Conservation (phyloP, 2,113 vertebrate species). For the Cyanocitta stelleri region DNA sequence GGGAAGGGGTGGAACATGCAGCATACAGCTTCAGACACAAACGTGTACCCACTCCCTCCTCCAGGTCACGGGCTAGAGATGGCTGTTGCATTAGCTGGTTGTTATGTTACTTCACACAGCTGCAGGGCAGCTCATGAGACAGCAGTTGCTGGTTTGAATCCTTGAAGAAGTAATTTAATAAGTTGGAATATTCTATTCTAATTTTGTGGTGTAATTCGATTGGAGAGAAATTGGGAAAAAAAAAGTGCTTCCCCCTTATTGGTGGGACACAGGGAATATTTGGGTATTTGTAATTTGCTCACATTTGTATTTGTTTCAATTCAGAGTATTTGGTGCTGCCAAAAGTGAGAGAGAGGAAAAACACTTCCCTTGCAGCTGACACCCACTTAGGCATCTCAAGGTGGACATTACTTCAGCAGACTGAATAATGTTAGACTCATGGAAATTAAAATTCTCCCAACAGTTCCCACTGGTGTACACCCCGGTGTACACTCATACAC, state of each 20-base stretch:
- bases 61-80: background rate
- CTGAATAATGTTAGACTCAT: background rate
- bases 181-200: background rate
- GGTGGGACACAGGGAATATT: background rate
- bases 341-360: background rate
- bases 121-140: background rate
- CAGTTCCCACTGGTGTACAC: background rate
- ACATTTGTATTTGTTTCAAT: background rate
- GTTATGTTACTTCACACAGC: background rate
- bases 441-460: background rate
- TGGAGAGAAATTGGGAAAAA: background rate
- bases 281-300: background rate
- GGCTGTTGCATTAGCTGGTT: background rate
- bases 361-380: background rate
- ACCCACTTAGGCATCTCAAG: background rate
- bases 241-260: background rate
- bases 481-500: fast-evolving
- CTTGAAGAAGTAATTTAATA: background rate
- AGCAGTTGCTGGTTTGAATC: background rate
- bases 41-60: background rate
- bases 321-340: background rate
- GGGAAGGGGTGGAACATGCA: background rate
- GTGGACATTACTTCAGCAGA: background rate
- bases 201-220: background rate
- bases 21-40: background rate